Conservation (phyloP, 2,113 vertebrate genomes). For the Salvelinus sp. region DNA sequence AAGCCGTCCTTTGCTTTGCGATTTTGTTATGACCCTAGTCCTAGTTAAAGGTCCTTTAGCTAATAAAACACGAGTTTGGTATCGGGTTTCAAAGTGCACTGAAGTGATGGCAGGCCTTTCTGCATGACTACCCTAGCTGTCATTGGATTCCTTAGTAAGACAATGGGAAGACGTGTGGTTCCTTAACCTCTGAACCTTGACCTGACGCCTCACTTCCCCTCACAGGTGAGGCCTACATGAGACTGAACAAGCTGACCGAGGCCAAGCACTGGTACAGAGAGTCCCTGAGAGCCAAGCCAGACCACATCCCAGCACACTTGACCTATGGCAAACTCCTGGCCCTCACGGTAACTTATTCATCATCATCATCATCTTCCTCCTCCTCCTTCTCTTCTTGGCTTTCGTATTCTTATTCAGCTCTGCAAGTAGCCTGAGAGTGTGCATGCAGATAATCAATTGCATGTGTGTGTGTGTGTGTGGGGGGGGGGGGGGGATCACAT, state of each 20-base stretch:
- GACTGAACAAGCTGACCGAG: constrained; percentile 87
- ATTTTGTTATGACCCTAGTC: background rate
- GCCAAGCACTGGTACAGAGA: constrained; percentile 93
- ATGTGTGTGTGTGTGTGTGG: background rate
- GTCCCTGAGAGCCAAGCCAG: constrained; percentile 89
- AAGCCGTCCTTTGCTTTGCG: background rate
- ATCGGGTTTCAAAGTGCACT: constrained; percentile 24
- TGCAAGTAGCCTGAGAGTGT: background rate
- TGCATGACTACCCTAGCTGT: constrained; percentile 20
- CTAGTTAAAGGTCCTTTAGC: background rate
- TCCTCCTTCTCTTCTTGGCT: background rate
- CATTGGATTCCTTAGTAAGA: constrained; percentile 36
- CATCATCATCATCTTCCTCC: background rate
- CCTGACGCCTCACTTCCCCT: constrained; percentile 33
- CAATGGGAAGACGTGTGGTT: constrained; percentile 43
- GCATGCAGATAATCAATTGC: constrained; percentile 45
- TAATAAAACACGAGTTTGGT: background rate
- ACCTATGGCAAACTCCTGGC: constrained; percentile 95
- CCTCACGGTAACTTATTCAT: constrained; percentile 79
- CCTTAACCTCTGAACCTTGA: constrained; percentile 53
- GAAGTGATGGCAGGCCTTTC: background rate
- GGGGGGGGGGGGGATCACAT: background rate
- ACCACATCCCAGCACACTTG: constrained; percentile 96
- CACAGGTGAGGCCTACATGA: constrained; percentile 93
- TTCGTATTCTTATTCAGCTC: background rate